A percentile compares a stretch with the other conserved stretches of the same genome.
phyloP scores from a whole-genome alignment of 2,113 vertebrate species.

The Xiphorhynchus elegans region DNA sequence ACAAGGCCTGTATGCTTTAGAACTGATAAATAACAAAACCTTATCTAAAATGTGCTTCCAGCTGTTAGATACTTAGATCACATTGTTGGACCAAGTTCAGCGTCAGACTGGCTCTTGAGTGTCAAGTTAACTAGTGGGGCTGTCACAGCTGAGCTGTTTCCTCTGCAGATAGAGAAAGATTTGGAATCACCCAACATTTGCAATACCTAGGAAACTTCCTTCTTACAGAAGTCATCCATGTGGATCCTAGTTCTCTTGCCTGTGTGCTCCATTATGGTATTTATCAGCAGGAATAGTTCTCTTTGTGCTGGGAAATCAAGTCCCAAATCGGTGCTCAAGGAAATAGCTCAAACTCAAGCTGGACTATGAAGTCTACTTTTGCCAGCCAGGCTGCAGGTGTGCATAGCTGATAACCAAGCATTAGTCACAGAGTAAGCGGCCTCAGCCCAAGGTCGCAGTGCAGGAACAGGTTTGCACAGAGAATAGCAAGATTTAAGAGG shows the following conservation, averaged over 20 bases:
- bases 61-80: neutral
- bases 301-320: neutral
- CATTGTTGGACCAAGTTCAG: neutral
- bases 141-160: neutral
- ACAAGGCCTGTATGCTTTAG: neutral
- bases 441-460: neutral
- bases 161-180: neutral
- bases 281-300: neutral
- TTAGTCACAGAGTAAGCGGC: neutral
- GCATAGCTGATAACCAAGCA: neutral
- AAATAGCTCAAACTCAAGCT: neutral
- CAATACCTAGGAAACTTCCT: neutral
- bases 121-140: neutral
- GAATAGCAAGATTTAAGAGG: neutral
- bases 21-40: neutral
- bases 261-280: rapidly evolving
- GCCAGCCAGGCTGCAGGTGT: neutral
- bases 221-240: neutral
- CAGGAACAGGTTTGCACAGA: neutral
- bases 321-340: neutral
- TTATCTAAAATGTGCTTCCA: neutral
- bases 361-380: rapidly evolving
- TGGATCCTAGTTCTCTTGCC: neutral
- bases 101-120: neutral
- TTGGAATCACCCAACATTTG: neutral